These are phyloP conservation scores for Eupithecia inturbata DNA, from an alignment of 2,888 invertebrate genomes.

Conservation along the genomic window DNA sequence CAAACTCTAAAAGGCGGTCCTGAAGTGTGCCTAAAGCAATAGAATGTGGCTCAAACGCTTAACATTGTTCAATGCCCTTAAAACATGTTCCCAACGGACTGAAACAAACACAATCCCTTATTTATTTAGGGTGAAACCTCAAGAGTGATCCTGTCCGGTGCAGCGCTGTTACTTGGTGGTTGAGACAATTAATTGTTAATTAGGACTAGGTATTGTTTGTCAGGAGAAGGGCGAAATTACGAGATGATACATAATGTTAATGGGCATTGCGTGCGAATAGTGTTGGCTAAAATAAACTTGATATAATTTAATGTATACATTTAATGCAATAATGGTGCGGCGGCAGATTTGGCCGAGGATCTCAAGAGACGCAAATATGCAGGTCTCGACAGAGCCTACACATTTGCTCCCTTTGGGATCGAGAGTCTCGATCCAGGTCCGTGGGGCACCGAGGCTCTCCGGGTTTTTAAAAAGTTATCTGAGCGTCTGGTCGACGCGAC, in stretches of 20 bases:
- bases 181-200: constrained; percentile 33
- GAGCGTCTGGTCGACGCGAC: too few relatives aligned
- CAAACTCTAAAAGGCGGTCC: constrained; percentile 6
- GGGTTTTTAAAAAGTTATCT: too few relatives aligned
- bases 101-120: constrained; percentile 21
- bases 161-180: constrained; percentile 26
- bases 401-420: too few relatives aligned
- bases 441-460: too few relatives aligned
- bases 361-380: too few relatives aligned
- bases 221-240: neutral
- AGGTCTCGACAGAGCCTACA: too few relatives aligned
- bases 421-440: too few relatives aligned
- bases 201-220: constrained; percentile 19
- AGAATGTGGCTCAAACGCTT: constrained; percentile 9
- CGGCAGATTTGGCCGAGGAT: too few relatives aligned
- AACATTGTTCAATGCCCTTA: constrained; percentile 20
- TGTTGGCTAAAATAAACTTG: too few relatives aligned
- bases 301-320: too few relatives aligned
- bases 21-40: constrained; percentile 6
- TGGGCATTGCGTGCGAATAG: neutral
- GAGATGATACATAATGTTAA: neutral
- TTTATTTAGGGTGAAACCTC: constrained; percentile 30
- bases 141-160: constrained; percentile 31
- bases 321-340: too few relatives aligned
- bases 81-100: constrained; percentile 14